These are phyloP conservation scores for Sphecodes monilicornis DNA, from an alignment of 2,888 invertebrate genomes.

Conservation along the genomic window DNA sequence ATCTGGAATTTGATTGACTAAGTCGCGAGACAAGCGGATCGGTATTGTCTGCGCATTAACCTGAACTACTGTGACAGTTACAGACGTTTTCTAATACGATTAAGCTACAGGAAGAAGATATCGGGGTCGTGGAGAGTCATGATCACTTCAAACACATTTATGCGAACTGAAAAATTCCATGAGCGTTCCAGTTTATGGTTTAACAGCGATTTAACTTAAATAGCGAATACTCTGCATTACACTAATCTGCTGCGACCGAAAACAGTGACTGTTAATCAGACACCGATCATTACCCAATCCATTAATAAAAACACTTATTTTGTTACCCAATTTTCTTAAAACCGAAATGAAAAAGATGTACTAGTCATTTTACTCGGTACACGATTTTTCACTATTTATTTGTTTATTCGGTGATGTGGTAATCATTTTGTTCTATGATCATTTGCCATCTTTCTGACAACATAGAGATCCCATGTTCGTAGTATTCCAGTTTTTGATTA, in stretches of 20 bases:
- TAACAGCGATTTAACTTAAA: neutral
- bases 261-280: too few relatives aligned
- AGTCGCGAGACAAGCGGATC: constrained; percentile 28
- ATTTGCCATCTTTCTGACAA: too few relatives aligned
- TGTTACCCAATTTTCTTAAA: neutral
- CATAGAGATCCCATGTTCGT: too few relatives aligned
- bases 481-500: too few relatives aligned
- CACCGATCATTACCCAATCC: neutral
- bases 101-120: constrained; percentile 5
- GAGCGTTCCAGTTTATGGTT: too few relatives aligned
- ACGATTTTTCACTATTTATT: too few relatives aligned
- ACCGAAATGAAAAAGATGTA: too few relatives aligned
- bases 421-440: too few relatives aligned
- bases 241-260: too few relatives aligned
- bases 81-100: constrained; percentile 31
- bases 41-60: constrained; percentile 32
- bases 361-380: neutral
- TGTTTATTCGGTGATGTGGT: too few relatives aligned
- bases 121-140: neutral
- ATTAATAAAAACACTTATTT: neutral
- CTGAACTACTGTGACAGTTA: constrained; percentile 19
- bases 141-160: neutral
- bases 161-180: neutral
- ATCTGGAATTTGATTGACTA: constrained; percentile 1
- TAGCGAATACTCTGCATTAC: too few relatives aligned